Base-by-base conservation (phyloP, 2,113 vertebrate species). In the Cyrtonyx montezumae region DNA sequence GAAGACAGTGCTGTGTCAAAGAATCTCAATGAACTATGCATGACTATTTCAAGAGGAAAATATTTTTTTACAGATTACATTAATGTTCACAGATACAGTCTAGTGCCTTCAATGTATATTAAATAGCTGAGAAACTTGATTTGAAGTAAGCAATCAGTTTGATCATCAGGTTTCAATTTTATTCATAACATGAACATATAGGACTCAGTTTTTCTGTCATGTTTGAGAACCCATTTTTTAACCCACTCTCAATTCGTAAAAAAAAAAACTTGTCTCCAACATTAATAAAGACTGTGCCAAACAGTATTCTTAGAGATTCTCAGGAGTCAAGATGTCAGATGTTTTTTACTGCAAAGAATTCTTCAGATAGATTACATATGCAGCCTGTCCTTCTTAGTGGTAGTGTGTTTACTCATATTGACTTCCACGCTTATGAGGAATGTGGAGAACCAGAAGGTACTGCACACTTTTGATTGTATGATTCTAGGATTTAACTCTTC, bases 1-100 rank as follows among this genome's bases (percentile, higher is more conserved):
- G 42, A 37, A 95, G 79, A 68, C 58, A 59, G 46, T 88, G 63
- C 36, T 95, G 66, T 67, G 53, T 84, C 45, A 82, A 82, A 84
- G 46, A 66, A 79, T 89, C 81, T 93, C 49, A 76, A 25, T 58
- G 66, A 90, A 25, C 42, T 89, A 43, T 51, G 59, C 81, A 91
- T 82, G 70, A 76, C 55, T 82, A 30, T 88, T 87, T 79, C 59
- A 93, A 76, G 70, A 92, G 88, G 90, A 93, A 92, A 59, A 9
- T 87, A 6, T 70, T 81, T 95, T 95, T 87, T 91, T 87, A 66
- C 77, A 80, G 37, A 36, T 77, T 69, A 9, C 59, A 48, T 70
- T 92, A 79, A 88, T 85, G 59, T 28, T 94, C 28, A 43, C 23
- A 51, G 93, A 73, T 59, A 63, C 53, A 85, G 63, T 92, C 84